A percentile compares a stretch with the other conserved stretches of the same genome.
These are phyloP conservation scores for Aricia artaxerxes DNA, from an alignment of 2,888 invertebrate genomes.

Conservation along the genomic window DNA sequence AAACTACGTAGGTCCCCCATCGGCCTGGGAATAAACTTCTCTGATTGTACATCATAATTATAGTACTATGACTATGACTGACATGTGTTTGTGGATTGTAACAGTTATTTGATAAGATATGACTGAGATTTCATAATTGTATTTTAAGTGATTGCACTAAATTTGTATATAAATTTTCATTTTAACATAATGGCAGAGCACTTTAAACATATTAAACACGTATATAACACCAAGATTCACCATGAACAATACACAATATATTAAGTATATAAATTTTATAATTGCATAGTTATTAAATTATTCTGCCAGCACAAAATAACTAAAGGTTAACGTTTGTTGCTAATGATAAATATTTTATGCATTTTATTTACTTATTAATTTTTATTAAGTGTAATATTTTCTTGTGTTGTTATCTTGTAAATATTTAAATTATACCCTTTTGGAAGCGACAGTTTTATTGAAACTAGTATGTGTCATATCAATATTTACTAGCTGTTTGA, in stretches of 20 bases:
- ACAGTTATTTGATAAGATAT: constrained; percentile 15
- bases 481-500: background rate
- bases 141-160: constrained; percentile 18
- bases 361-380: no score
- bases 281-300: background rate
- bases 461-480: background rate
- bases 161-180: constrained; percentile 10
- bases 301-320: background rate
- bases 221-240: background rate
- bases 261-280: background rate
- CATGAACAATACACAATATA: background rate
- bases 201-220: background rate
- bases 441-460: no score
- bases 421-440: background rate
- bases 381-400: no score
- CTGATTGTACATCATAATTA: background rate
- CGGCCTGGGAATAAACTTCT: no score
- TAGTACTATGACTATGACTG: background rate
- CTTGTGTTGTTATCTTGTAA: background rate
- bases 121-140: constrained; percentile 27
- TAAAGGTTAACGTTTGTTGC: background rate
- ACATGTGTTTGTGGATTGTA: constrained; percentile 11
- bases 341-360: background rate
- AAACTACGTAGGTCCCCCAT: no score
- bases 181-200: background rate